Evolutionary conservation across 2,888 invertebrate species (phyloP), one percentile per base, ranked within the genome.

Genomic region (Luffia ferchaultella): DNA sequence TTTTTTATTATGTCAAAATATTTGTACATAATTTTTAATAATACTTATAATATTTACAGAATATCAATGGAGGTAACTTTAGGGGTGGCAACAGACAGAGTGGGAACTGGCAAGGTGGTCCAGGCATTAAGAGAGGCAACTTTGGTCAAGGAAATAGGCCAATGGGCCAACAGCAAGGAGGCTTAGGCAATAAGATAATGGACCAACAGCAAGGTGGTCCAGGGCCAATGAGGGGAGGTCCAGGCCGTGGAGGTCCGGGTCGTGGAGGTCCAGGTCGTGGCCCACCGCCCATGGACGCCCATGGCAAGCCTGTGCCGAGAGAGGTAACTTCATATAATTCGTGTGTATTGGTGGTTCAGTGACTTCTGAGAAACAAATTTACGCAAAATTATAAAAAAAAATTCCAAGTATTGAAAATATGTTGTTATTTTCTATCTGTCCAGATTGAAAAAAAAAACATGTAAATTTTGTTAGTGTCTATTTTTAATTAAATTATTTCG

Each of bases 1-100:
- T 30, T 30, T 30, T 7, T 30, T 30, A 12, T 30, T 30, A 30
- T 7, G 12, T 30, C 3, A 30, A 7, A 30, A 7, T 30, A 30
- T 30, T 30, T 30, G 12, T 30, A 7, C 3, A 30, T 30, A 30
- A 7, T 30, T 30, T 30, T 30, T 30, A 3, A 30, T 7, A 7
- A 30, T 30, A 12, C 12, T 30, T 30, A 30, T 30, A 30, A 30
- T 30, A 30, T 59, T 62, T 48, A 12, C 57, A 80, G 80, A 78
- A 75, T 59, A 45, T 72, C 18, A 77, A 80, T 72, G 78, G 78
- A 9, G 78, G 78, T 9, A 73, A 65, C 58, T 79, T 77, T 65
- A 75, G 69, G 20, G 71, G 76, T 20, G 64, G 63, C 30, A 71
- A 70, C 52, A 73, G 68, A 55, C 69, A 65, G 55, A 67, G 73